Base-by-base conservation (phyloP, 2,888 invertebrate species). In the Tenthredo amoena region DNA sequence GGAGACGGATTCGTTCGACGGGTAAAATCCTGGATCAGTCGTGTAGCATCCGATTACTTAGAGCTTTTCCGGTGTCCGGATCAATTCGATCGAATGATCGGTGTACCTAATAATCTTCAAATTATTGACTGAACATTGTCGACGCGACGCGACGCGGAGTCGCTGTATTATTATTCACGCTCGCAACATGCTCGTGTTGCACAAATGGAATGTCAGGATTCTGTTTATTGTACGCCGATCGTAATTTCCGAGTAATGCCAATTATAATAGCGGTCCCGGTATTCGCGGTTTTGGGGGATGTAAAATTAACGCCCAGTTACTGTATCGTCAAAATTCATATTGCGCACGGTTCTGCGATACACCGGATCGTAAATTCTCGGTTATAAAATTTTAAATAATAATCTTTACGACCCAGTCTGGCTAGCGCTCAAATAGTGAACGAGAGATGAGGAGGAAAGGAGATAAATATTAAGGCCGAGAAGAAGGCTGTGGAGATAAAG, bases 61-160 rank as follows among this genome's bases (percentile, higher is more conserved):
- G 71, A 76, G 79, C 65, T 77, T 86, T 85, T 85, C 58, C 85
- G 68, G 76, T 85, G 77, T 86, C 85, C 81, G 72, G 72, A 71
- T 68, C 77, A 72, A 71, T 72, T 85, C 86, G 76, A 68, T 34
- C 72, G 85, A 85, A 86, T 88, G 86, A 86, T 87, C 86, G 87
- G 86, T 12, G 47, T 31, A 68, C 87, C 87, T 88, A 90, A 90
- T 90, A 88, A 87, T 87, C 88, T 87, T 86, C 87, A 84, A 88
- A 89, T 89, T 89, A 89, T 88, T 88, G 87, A 87, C 87, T 85
- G 87, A 87, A 89, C 85, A 43, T 26, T 31, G 68, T 83, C 50
- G 31, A 71, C 83, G 68, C 82, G 47, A 5, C n/a, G 34, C 26
- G 37, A 50, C n/a, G 34, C 26, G 37, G 31, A 0, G 58, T 31